Conservation (phyloP, 2,888 invertebrate genomes). For the Drosophila pseudotakahashii region DNA sequence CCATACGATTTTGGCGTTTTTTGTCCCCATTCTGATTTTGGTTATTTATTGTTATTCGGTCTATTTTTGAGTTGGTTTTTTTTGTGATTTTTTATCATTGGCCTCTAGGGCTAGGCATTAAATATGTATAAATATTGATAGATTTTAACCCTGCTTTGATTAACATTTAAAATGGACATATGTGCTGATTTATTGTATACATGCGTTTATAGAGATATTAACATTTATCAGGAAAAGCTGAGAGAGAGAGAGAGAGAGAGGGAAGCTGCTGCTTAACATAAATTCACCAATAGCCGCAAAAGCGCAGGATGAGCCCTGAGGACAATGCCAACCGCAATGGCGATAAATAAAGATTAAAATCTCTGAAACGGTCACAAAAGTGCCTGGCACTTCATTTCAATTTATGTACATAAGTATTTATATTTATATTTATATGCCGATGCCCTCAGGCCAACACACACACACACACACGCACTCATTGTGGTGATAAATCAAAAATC, state of each 20-base stretch:
- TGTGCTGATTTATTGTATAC: constrained; percentile 46
- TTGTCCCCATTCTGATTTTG: constrained; percentile 22
- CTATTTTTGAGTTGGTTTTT: constrained; percentile 12
- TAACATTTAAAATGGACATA: constrained; percentile 33
- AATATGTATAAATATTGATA: constrained; percentile 55
- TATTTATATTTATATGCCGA: constrained; percentile 15
- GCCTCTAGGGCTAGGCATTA: constrained; percentile 43
- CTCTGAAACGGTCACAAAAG: constrained; percentile 75
- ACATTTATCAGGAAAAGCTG: constrained; percentile 52
- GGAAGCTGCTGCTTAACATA: constrained; percentile 60
- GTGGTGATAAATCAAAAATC: constrained; percentile 66
- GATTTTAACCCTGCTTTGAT: constrained; percentile 34
- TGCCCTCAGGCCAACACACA: constrained; percentile 3
- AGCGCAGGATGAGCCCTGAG: constrained; percentile 15
- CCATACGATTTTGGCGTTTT: constrained; percentile 15
- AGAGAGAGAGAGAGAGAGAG: neutral
- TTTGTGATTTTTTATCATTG: neutral
- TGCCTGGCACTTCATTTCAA: constrained; percentile 76
- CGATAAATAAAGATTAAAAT: constrained; percentile 78
- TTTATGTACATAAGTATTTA: constrained; percentile 64
- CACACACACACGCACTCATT: constrained; percentile 2
- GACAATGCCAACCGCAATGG: constrained; percentile 42
- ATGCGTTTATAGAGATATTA: constrained; percentile 62
- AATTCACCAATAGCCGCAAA: constrained; percentile 31
- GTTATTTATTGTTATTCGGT: constrained; percentile 29